Percentiles rank a stretch among this genome's conserved stretches.
These are phyloP conservation scores for Stenichneumon culpator DNA, from an alignment of 2,888 invertebrate genomes.

Conservation along the genomic window DNA sequence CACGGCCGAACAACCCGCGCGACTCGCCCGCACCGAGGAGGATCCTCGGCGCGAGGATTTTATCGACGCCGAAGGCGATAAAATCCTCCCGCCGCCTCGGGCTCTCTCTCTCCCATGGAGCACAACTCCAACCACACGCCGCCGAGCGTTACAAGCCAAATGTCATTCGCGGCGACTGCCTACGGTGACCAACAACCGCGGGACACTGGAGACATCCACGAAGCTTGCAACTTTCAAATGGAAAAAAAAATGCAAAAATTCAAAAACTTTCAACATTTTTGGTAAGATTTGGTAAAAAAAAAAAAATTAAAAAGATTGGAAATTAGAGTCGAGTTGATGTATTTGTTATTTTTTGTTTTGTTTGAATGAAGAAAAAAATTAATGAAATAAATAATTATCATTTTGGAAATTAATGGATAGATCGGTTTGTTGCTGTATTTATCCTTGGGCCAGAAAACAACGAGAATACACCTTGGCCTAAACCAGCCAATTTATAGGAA, in stretches of 20 bases:
- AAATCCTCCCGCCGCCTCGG: constrained; percentile 48
- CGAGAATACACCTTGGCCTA: no score
- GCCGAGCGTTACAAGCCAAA: constrained; percentile 42
- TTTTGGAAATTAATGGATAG: no score
- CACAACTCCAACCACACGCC: constrained; percentile 4
- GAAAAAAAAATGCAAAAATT: neutral
- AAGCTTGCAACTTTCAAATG: neutral
- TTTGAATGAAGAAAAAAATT: no score
- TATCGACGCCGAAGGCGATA: constrained; percentile 65
- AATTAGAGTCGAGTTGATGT: no score
- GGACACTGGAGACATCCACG: neutral
- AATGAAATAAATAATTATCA: no score
- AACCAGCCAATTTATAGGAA: no score
- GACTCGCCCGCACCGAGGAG: constrained; percentile 50
- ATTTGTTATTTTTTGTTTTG: no score
- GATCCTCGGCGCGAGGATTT: constrained; percentile 56
- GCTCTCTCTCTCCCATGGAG: constrained; percentile 14
- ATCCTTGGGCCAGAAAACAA: no score
- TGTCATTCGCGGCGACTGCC: constrained; percentile 14
- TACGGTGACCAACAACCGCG: neutral
- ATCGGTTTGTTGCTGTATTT: no score
- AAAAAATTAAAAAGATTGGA: no score
- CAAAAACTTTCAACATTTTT: neutral
- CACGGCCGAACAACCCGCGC: constrained; percentile 10
- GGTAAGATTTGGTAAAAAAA: neutral